Base-by-base conservation (phyloP, 2,113 vertebrate genomes). In the Pionites leucogaster region DNA sequence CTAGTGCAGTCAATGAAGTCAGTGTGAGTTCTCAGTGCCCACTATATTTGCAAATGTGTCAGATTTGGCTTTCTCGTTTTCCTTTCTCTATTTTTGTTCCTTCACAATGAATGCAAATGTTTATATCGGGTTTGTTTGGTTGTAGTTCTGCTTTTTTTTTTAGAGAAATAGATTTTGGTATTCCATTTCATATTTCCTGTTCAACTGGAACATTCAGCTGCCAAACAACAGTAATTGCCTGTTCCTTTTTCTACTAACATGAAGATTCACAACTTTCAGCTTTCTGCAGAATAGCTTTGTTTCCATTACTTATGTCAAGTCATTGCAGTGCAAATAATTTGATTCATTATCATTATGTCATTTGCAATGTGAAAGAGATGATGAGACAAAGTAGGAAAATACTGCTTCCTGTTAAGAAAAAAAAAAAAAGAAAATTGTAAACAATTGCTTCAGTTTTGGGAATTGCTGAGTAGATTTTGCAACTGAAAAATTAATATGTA, bases 311-410 rank as follows among this genome's bases (percentile, higher is more conserved):
- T 87, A 55, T 78, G 49, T 75, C 77, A 79, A 93, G 55, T 89
- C 35, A 67, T 62, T 50, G n/a, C 24, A 44, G 52, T 71, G 67
- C 35, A 88, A 88, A 82, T 86, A 74, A 92, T 76, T n/a, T 63
- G 46, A 95, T 86, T 95, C 68, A 47, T 95, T 95, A 95, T 88
- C 52, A 76, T 87, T 46, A 82, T 70, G 68, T 71, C 33, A 64
- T 88, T 86, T 95, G 42, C 44, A 71, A 19, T 53, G 69, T 59
- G 47, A 86, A 27, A 79, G 49, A 82, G 47, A 72, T 70, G 70
- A 93, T 92, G 55, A 91, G 41, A 80, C 28, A 47, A 87, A 95
- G 95, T 82, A 55, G 85, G 57, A 72, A 79, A 93, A 90, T 85
- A 47, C 28, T 37, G 35, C 25, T 95, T 96, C 78, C 35, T 90